A percentile compares a stretch with the other conserved stretches of the same genome.
phyloP scores from a whole-genome alignment of 2,113 vertebrate genomes.

The Phrynosoma blainvillii region DNA sequence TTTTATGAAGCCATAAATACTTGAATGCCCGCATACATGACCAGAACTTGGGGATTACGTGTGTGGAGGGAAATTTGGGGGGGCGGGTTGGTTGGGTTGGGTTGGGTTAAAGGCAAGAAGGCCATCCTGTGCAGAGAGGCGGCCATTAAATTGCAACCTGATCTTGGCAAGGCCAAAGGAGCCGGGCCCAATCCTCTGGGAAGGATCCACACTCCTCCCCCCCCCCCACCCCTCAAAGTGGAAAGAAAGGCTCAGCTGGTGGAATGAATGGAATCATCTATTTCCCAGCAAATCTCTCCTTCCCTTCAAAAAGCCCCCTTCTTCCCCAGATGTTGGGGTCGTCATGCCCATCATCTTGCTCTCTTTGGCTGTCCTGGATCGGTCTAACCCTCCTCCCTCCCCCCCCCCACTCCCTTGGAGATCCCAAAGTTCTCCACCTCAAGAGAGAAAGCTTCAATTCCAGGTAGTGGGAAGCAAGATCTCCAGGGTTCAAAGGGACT shows the following conservation, averaged over 20 bases:
- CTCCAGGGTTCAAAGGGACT: too few species aligned
- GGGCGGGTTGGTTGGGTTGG: background rate
- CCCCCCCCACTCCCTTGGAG: too few species aligned
- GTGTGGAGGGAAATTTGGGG: constrained; percentile 9
- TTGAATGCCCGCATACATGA: constrained; percentile 1
- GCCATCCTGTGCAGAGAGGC: background rate
- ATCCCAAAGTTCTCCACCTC: too few species aligned
- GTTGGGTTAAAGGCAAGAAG: background rate
- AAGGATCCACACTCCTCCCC: too few species aligned
- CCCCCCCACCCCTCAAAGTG: too few species aligned
- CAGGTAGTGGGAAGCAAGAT: too few species aligned
- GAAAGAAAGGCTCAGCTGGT: background rate
- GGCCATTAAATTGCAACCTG: constrained; percentile 5
- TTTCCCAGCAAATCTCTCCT: background rate
- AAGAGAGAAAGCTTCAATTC: too few species aligned
- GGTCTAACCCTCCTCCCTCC: too few species aligned
- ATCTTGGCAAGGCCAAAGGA: background rate
- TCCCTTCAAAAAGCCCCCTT: background rate
- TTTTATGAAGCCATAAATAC: constrained; percentile 18
- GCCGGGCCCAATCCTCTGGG: background rate
- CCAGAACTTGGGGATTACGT: constrained; percentile 7
- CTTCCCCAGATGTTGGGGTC: too few species aligned
- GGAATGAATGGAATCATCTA: background rate
- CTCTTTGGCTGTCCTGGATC: too few species aligned
- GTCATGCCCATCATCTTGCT: too few species aligned